These are phyloP conservation scores for Pseudorasbora parva DNA, from an alignment of 2,113 vertebrate species.

Conservation along the genomic window DNA sequence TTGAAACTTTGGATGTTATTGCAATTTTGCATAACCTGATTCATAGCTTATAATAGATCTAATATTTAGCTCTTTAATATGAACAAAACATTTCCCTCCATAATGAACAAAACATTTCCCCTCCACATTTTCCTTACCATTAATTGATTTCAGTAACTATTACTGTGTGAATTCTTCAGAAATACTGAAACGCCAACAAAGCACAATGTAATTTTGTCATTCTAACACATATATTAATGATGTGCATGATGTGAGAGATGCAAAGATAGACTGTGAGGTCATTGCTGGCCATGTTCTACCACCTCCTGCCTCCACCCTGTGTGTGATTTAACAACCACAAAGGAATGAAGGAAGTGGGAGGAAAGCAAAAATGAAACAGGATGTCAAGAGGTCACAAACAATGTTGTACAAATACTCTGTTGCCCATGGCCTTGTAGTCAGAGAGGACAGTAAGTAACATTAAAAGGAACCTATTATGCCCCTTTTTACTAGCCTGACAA, in stretches of 20 bases:
- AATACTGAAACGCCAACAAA: background rate
- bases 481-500: no score
- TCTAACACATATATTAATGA: constrained; percentile 1
- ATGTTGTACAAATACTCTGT: background rate
- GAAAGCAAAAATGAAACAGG: constrained; percentile 36
- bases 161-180: background rate
- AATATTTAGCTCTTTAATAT: background rate
- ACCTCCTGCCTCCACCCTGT: constrained; percentile 20
- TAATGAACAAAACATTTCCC: background rate
- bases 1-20: background rate
- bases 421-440: background rate
- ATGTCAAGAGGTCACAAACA: constrained; percentile 29
- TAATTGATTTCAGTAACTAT: background rate
- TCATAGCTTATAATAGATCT: no score
- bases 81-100: background rate
- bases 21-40: constrained; percentile 11
- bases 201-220: background rate
- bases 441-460: background rate
- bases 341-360: background rate
- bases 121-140: background rate
- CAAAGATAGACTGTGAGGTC: constrained; percentile 25
- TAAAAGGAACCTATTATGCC: background rate
- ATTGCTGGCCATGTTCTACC: background rate
- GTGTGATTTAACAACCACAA: constrained; percentile 13
- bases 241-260: background rate